phyloP scores from a whole-genome alignment of 2,113 vertebrate species.

The Sphaerodactylus townsendi region DNA sequence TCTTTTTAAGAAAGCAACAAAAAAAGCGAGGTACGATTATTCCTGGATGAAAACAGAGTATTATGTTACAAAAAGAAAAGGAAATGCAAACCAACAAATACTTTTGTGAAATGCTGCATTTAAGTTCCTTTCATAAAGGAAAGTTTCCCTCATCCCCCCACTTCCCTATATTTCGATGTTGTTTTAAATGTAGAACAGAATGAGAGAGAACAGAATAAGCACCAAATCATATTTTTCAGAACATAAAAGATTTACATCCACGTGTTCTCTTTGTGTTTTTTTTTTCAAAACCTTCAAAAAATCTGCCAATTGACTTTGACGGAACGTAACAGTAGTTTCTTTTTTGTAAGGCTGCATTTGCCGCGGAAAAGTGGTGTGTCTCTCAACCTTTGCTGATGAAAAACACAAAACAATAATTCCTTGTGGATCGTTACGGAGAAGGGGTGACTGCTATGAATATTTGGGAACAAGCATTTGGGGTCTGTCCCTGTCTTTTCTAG shows the following conservation, averaged over 20 bases:
- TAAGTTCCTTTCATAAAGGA: slow-evolving; percentile 54
- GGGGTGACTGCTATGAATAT: neutral
- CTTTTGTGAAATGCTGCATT: slow-evolving; percentile 49
- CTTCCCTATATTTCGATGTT: slow-evolving; percentile 37
- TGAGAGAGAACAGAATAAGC: slow-evolving; percentile 46
- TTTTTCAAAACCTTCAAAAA: slow-evolving; percentile 37
- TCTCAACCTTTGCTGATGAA: neutral
- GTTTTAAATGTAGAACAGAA: slow-evolving; percentile 57
- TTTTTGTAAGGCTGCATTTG: slow-evolving; percentile 28
- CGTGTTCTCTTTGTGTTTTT: slow-evolving; percentile 14
- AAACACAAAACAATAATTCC: slow-evolving; percentile 18
- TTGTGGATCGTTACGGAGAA: neutral
- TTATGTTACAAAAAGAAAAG: slow-evolving; percentile 62
- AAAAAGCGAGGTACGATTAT: slow-evolving; percentile 57
- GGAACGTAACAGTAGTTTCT: slow-evolving; percentile 36
- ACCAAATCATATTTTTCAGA: slow-evolving; percentile 62
- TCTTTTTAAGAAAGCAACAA: slow-evolving; percentile 50
- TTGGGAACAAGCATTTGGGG: neutral
- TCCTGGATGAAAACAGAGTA: slow-evolving; percentile 56
- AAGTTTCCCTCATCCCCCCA: slow-evolving; percentile 19
- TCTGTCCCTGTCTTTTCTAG: neutral
- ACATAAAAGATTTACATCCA: slow-evolving; percentile 47
- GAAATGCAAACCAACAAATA: slow-evolving; percentile 52
- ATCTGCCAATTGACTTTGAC: slow-evolving; percentile 28
- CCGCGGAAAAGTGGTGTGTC: slow-evolving; percentile 26